A percentile compares a stretch with the other conserved stretches of the same genome.
Conservation (phyloP, 30 jellyfish, hydroid and myxozoan genomes). For the Sanderia malayensis region DNA sequence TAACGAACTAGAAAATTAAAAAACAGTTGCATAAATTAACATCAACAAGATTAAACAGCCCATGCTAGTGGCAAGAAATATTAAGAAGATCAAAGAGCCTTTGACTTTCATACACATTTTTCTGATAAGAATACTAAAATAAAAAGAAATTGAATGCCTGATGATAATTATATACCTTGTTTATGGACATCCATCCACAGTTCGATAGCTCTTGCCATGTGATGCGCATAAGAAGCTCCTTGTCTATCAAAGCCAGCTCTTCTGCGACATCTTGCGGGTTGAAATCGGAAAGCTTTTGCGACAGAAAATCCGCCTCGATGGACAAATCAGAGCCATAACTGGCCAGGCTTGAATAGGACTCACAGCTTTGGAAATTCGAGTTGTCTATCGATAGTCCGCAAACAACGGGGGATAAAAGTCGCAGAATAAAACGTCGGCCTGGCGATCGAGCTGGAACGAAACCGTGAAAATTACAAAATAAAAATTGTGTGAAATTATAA, state of each 20-base stretch:
- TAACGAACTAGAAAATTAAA: conserved; percentile 59
- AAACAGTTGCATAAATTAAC: too few species aligned
- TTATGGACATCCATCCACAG: conserved; percentile 90
- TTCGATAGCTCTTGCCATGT: conserved; percentile 89
- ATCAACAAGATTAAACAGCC: too few species aligned
- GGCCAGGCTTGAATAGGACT: conserved; percentile 56
- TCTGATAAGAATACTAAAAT: too few species aligned
- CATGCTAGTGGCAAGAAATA: too few species aligned
- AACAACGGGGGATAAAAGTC: conserved; percentile 86
- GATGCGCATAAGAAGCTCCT: conserved; percentile 80
- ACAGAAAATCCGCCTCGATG: conserved; percentile 58
- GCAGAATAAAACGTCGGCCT: conserved; percentile 57
- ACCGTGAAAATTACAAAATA: too few species aligned
- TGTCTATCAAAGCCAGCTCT: conserved; percentile 84
- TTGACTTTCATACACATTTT: too few species aligned
- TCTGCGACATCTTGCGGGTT: conserved; percentile 83
- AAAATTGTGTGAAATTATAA: too few species aligned
- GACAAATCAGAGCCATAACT: conserved; percentile 61
- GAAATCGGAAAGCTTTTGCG: conserved; percentile 68
- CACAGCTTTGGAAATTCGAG: conserved; percentile 63
- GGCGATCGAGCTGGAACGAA: conserved; percentile 78
- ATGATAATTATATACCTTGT: conserved; percentile 56
- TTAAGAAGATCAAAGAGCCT: too few species aligned
- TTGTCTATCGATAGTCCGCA: conserved; percentile 78
- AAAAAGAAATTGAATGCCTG: background rate